Conservation (phyloP, 2,113 vertebrate species). For the Plestiodon gilberti region DNA sequence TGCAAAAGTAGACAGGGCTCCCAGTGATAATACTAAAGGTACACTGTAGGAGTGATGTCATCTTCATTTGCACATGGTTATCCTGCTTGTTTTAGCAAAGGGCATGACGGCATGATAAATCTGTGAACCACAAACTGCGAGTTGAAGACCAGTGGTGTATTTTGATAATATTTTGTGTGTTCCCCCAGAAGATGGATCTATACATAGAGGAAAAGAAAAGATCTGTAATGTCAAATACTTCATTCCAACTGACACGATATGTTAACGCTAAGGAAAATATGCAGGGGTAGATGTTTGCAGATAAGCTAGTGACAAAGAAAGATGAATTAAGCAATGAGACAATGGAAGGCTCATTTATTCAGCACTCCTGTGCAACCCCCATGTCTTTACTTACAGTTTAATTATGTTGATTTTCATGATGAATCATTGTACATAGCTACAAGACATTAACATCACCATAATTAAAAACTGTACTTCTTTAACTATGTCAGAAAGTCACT, state of each 20-base stretch:
- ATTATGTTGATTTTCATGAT: slow-evolving; percentile 1
- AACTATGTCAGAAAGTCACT: slow-evolving; percentile 23
- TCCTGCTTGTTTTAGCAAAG: not conserved
- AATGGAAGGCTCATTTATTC: not conserved
- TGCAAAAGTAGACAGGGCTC: not conserved
- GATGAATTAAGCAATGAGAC: not conserved
- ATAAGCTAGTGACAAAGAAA: not conserved
- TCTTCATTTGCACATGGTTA: not conserved
- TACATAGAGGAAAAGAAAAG: too few species aligned
- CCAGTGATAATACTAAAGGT: not conserved
- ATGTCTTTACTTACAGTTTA: not conserved
- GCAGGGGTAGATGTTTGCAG: not conserved
- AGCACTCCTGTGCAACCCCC: not conserved
- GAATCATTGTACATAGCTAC: not conserved
- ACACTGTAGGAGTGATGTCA: not conserved
- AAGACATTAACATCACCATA: slow-evolving; percentile 3
- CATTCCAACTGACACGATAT: not conserved
- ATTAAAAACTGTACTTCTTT: slow-evolving; percentile 1
- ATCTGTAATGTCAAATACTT: not conserved
- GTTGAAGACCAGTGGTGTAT: not conserved
- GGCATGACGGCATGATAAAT: too few species aligned
- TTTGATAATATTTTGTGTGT: not conserved
- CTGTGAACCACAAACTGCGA: not conserved
- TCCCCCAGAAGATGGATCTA: not conserved
- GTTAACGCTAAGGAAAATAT: not conserved